Evolutionary conservation across 2,113 vertebrate genomes (phyloP), one percentile per base, ranked within the genome.

Genomic region (Hippocampus abdominalis): DNA sequence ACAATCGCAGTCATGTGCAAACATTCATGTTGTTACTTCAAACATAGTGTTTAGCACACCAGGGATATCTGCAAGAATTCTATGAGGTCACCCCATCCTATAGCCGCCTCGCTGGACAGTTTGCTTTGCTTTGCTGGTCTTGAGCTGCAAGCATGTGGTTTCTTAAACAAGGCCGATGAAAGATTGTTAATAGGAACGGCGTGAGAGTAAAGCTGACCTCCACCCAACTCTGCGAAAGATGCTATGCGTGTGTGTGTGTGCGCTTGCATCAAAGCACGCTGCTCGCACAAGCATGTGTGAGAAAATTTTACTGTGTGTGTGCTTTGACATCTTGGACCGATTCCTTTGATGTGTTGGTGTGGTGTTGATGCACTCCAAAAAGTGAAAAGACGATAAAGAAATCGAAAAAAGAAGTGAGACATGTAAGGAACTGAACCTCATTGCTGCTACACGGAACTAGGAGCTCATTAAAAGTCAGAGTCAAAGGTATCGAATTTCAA

Each of bases 141-240:
- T n/a, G n/a, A n/a, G n/a, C 66, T 74, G 60, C 62, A 64, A 79
- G 73, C 82, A 84, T 84, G 79, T 86, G 82, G 78, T 71, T 82
- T 77, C 70, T 74, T 86, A 78, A 66, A 76, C 69, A 78, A 84
- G 61, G 76, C 77, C 78, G 75, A 88, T 89, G 81, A 91, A 84
- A 83, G 68, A 60, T 71, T 70, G 74, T 86, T 79, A 81, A 85
- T 78, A 73, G 77, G 74, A 87, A 80, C 48, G 70, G 57, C 46
- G 4, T 59, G 44, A 46, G 72, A 53, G 68, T 63, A 66, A 76
- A 63, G 66, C 25, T 21, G 42, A 78, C 70, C 64, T 78, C 72
- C 57, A 36, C 21, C 72, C 72, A 68, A 62, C n/a, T n/a, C n/a
- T n/a, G n/a, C n/a, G n/a, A n/a, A n/a, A n/a, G n/a, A n/a, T n/a